Evolutionary conservation across 2,888 invertebrate genomes (phyloP), one percentile per base, ranked within the genome.

Genomic region (Polymixis flavicincta): DNA sequence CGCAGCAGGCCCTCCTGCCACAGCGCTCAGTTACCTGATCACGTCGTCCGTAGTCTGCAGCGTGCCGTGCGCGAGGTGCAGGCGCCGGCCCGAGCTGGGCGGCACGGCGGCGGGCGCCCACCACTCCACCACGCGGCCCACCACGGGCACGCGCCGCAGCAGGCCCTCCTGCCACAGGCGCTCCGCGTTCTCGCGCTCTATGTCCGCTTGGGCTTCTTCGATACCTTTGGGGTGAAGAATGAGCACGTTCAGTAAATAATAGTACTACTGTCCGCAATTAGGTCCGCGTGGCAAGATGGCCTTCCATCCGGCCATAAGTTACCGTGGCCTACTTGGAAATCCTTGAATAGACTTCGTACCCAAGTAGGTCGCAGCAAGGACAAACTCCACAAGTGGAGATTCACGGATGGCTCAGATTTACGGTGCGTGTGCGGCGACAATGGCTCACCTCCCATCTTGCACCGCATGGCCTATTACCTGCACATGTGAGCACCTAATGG

Each of bases 41-140:
- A 61, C 61, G 61, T 61, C 94, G 78, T 89, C 91, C 1, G 96
- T 98, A 97, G 92, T 87, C 89, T 92, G 91, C 86, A 93, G 98
- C 66, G 98, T 98, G 98, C 90, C 99, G 97, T 66, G 98, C 98
- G 92, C 98, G 97, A 95, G 93, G 98, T 98, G 90, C 98, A 99
- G 93, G 97, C 98, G 86, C 98, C 98, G 86, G 98, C 95, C 98
- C 13, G 97, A 96, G 42, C 97, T 96, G 8, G 98, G 97, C 74
- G 93, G 91, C 76, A 85, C 81, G 28, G 88, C 76, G 80, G 92
- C 90, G 14, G 99, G 99, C 67, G 99, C 98, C 98, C 99, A 99
- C 99, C 99, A 99, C 95, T 99, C 99, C 69, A 99, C 98, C 74
- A 99, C 97, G 37, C 98, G 98, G 0, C 99, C 99, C 76, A 99